phyloP scores from a whole-genome alignment of 2,113 vertebrate genomes.

The Apodemus speciosus region DNA sequence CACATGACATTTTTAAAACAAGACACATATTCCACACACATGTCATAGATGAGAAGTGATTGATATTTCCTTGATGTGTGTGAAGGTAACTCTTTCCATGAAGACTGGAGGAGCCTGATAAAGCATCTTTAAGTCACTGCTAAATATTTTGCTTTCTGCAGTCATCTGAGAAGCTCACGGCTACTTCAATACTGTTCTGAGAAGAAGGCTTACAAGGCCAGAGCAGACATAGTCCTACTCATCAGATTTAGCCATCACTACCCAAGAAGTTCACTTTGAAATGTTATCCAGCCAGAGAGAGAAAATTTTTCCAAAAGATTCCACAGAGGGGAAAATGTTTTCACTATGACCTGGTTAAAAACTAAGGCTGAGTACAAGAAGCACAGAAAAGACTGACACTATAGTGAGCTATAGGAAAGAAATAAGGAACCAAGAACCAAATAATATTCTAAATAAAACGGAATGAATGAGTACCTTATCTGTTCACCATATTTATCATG shows the following conservation, averaged over 20 bases:
- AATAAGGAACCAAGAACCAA: neutral
- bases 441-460: slow-evolving; percentile 22
- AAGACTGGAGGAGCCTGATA: slow-evolving; percentile 46
- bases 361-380: slow-evolving; percentile 15
- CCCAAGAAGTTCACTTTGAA: slow-evolving; percentile 56
- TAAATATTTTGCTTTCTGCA: neutral
- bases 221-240: slow-evolving; percentile 37
- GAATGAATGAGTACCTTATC: slow-evolving; percentile 31
- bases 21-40: neutral
- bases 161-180: neutral
- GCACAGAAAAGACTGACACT: neutral
- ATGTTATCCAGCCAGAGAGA: slow-evolving; percentile 59
- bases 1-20: neutral
- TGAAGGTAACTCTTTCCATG: slow-evolving; percentile 14
- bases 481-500: neutral
- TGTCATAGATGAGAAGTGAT: neutral
- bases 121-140: neutral
- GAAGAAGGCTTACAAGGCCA: slow-evolving; percentile 39
- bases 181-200: neutral
- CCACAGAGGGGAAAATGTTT: neutral
- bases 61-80: slow-evolving; percentile 18
- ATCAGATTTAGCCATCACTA: slow-evolving; percentile 63
- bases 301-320: slow-evolving; percentile 40
- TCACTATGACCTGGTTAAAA: slow-evolving; percentile 60
- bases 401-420: slow-evolving; percentile 35